Evolutionary conservation across 1,140 invertebrate species (phyloP).

Genomic region (Octopus bimaculoides): DNA sequence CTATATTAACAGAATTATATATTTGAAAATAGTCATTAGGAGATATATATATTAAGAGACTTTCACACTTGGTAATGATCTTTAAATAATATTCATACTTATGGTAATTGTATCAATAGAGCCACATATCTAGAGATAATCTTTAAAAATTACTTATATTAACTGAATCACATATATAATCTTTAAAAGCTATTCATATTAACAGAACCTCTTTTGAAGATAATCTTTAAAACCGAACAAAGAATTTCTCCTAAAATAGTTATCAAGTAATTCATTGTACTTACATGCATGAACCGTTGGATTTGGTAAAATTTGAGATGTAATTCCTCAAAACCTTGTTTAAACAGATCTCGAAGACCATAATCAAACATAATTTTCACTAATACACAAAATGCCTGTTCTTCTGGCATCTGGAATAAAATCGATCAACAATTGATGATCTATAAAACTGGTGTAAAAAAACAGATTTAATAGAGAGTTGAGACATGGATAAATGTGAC

Average conservation of each 20-base stretch:
- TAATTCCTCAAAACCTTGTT: slow-evolving; percentile 93
- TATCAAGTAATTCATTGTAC: slow-evolving; percentile 1
- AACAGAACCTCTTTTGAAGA: not conserved
- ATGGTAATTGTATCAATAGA: too few species aligned
- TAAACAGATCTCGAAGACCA: slow-evolving; percentile 88
- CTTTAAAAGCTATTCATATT: not conserved
- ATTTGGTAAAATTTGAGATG: slow-evolving; percentile 95
- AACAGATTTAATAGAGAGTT: too few species aligned
- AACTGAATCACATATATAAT: not conserved
- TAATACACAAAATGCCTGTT: slow-evolving; percentile 96
- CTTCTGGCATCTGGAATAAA: slow-evolving; percentile 89
- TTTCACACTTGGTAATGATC: too few species aligned
- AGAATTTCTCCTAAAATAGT: not conserved
- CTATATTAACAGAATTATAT: too few species aligned
- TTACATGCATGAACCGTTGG: slow-evolving; percentile 88
- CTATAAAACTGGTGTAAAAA: too few species aligned
- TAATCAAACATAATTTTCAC: slow-evolving; percentile 98
- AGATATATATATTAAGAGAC: too few species aligned
- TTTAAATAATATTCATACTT: too few species aligned
- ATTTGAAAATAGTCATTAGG: too few species aligned
- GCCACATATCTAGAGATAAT: too few species aligned
- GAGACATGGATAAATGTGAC: too few species aligned
- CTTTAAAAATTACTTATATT: too few species aligned
- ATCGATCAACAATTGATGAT: not conserved
- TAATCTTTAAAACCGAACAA: not conserved